Evolutionary conservation across 2,888 invertebrate species (phyloP), one percentile per base, ranked within the genome.

Genomic region (Limnephilus auricula): DNA sequence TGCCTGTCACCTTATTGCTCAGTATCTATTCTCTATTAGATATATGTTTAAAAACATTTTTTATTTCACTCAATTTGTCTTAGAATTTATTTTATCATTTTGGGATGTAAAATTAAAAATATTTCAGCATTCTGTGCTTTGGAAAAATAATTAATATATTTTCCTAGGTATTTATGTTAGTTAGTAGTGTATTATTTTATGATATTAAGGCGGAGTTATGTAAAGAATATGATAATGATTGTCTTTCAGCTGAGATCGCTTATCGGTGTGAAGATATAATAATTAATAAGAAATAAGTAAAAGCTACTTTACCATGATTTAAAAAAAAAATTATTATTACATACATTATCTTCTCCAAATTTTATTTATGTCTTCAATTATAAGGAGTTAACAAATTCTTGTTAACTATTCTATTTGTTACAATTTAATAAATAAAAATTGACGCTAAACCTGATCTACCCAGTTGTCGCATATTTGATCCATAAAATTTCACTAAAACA

Each of bases 161-260:
- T 91, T 88, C 88, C 65, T 91, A 91, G 89, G 88, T 91, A 91
- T 91, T 91, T 89, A 91, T 91, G 91, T 89, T 91, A 90, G 90
- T 87, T 80, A 65, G 34, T 90, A 90, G 90, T 79, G 80, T 82
- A 87, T 90, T 50, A 80, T 90, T 90, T 89, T 79, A 37, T 79
- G 79, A 87, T 65, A 87, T 79, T 78, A 30, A 89, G 79, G 25
- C 79, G 89, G 79, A 79, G 34, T 89, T 34, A 79, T 89, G 79
- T 37, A 37, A 79, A 37, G 25, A 79, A 88, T 32, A 79, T 12
- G 40, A 40, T 40, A 40, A 78, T 37, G 30, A 50, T 45, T 65
- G 30, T 31, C 50, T 86, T 86, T 86, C 79, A 25, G n/a, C 37
- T 89, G 40, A 89, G 89, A 79, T 32, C 30, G 79, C 79, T 89